Evolutionary conservation across 2,113 vertebrate species (phyloP), one percentile per base, ranked within the genome.

Genomic region (Prolemur simus): DNA sequence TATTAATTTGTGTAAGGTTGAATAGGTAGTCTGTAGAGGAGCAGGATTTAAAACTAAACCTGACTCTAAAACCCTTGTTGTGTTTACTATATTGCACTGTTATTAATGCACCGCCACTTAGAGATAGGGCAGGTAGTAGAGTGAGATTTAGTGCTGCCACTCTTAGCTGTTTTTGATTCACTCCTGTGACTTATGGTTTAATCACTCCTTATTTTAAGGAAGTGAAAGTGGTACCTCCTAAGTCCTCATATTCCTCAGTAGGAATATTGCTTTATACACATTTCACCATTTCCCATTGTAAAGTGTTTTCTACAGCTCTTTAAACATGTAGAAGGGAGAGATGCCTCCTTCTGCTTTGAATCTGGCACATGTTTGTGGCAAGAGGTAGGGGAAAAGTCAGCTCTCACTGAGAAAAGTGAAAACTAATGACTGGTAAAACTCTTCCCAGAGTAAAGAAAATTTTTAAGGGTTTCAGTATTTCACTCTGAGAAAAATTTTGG

Each of bases 121-220:
- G 29, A 34, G 27, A 27, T 80, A 29, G 63, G 27, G 25, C 42
- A 90, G 14, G 63, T 52, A 25, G 45, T 47, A 92, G 66, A 77
- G 3, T 96, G 47, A 85, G 25, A 66, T 85, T 58, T 89, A 34
- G 9, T 69, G 89, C 8, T 87, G 18, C 52, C 49, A 87, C 32
- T 94, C 29, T 89, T 39, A 88, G 47, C 63, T 92, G 25, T 52
- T 96, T 86, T 71, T 95, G 63, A 81, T 60, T 89, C 64, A 83
- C 39, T 90, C 13, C 14, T 68, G 54, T 94, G 64, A 92, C 54
- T 87, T 83, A 64, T 1, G 4, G 80, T 71, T 89, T 71, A 56
- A 71, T 80, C 63, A 71, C 20, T 83, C 20, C 42, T 83, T 86
- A 56, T 90, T 86, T 96, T 87, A 87, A 92, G 60, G 78, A 49